A percentile compares a stretch with the other conserved stretches of the same genome.
phyloP scores from a whole-genome alignment of 2,797 vertebrate genomes.

The Halcyon leucocephala region DNA sequence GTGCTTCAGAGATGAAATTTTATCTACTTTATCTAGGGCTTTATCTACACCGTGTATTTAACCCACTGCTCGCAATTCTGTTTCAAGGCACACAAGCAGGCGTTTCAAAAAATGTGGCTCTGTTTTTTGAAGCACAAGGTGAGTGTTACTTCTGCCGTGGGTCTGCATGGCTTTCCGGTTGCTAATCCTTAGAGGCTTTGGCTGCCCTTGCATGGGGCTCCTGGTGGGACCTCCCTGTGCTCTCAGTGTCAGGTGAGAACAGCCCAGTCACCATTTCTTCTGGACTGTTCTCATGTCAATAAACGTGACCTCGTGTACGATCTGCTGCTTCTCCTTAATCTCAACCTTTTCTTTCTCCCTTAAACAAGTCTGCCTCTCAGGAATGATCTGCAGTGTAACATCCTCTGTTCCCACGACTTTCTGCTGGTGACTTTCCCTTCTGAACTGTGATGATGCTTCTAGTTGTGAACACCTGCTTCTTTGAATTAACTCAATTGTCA shows the following conservation, averaged over 20 bases:
- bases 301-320: rapidly evolving
- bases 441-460: background rate
- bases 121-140: slow-evolving; percentile 93
- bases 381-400: background rate
- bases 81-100: slow-evolving; percentile 89
- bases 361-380: background rate
- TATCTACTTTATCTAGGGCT: background rate
- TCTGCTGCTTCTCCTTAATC: background rate
- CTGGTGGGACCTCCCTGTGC: background rate
- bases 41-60: background rate
- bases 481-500: background rate
- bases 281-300: background rate
- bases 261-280: background rate
- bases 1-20: background rate
- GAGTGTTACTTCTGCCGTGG: background rate
- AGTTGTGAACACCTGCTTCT: background rate
- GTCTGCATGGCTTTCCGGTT: background rate
- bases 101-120: slow-evolving; percentile 93
- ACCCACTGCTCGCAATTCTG: background rate
- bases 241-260: background rate
- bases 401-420: background rate
- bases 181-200: background rate
- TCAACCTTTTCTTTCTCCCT: background rate
- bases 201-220: background rate
- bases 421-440: background rate